Conservation (phyloP, 2,113 vertebrate genomes). For the Emydocephalus ijimae region DNA sequence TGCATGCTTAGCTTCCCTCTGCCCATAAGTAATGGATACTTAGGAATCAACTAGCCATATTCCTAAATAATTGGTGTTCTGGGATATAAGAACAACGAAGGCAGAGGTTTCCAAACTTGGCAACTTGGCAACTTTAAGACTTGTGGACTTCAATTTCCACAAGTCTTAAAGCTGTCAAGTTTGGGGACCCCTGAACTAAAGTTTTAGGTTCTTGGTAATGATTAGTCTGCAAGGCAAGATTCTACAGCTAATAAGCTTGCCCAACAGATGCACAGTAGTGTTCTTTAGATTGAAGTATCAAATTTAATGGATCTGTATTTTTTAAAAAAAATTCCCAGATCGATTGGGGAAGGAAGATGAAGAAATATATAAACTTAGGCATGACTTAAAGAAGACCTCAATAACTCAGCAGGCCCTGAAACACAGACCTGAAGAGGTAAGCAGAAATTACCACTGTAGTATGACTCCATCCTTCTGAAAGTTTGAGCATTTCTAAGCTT, state of each 20-base stretch:
- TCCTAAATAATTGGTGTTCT: neutral
- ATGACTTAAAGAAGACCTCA: constrained; percentile 86
- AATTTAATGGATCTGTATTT: neutral
- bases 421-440: constrained; percentile 82
- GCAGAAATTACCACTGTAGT: constrained; percentile 8
- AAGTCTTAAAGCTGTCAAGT: too few species aligned
- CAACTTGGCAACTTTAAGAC: too few species aligned
- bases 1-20: neutral
- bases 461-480: neutral
- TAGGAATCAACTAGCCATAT: neutral
- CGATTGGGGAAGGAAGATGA: constrained; percentile 91
- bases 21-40: neutral
- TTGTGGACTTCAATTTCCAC: too few species aligned
- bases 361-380: constrained; percentile 93
- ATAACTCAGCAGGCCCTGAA: constrained; percentile 86
- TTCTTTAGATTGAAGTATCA: neutral
- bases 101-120: too few species aligned
- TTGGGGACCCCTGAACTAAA: too few species aligned
- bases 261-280: neutral
- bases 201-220: neutral
- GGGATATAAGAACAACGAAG: neutral
- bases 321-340: constrained; percentile 65
- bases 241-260: neutral
- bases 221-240: neutral
- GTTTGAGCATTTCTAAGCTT: neutral